Evolutionary conservation across 2,888 invertebrate genomes (phyloP), one percentile per base, ranked within the genome.

Genomic region (Lithophane semibrunnea): DNA sequence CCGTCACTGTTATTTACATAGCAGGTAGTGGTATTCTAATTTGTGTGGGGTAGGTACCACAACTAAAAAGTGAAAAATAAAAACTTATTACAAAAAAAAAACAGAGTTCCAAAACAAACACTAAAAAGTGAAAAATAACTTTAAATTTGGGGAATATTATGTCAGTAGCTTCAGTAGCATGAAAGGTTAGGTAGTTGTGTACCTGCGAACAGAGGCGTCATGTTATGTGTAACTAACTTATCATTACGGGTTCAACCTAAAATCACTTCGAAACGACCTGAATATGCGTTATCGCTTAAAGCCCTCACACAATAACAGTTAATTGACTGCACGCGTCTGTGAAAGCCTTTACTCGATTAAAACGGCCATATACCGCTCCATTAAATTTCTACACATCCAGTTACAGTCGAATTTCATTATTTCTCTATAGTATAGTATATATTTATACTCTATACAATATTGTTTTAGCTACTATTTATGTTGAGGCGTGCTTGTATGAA

Each of bases 261-360:
- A 78, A 56, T 29, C 42, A 64, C 7, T 47, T n/a, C 24, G 3
- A 42, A 29, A 4, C 54, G 12, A 61, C 49, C 60, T 67, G 56
- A 67, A 47, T 29, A 58, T 54, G 52, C 58, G n/a, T 58, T 29
- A 73, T 78, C 78, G 70, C 63, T 54, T 70, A 63, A 24, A 67
- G 42, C 58, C 24, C 3, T 64, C 16, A 67, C 13, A 63, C 69
- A 70, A 83, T 74, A 60, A 79, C 60, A 74, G 29, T 79, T 68
- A 83, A 83, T 82, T 73, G 64, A 58, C 47, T 37, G 63, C 79
- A 83, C 69, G 54, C 72, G 68, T 66, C 37, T 84, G 70, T 61
- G 67, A 61, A 52, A 37, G 29, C 52, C 56, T 29, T 73, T 65
- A 73, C 37, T 67, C 76, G 42, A 83, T 83, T 84, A 73, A 68